Percentiles rank a stretch among this genome's conserved stretches.
Conservation (phyloP, 64 coral and sea anemone genomes). For the Montipora sp. region DNA sequence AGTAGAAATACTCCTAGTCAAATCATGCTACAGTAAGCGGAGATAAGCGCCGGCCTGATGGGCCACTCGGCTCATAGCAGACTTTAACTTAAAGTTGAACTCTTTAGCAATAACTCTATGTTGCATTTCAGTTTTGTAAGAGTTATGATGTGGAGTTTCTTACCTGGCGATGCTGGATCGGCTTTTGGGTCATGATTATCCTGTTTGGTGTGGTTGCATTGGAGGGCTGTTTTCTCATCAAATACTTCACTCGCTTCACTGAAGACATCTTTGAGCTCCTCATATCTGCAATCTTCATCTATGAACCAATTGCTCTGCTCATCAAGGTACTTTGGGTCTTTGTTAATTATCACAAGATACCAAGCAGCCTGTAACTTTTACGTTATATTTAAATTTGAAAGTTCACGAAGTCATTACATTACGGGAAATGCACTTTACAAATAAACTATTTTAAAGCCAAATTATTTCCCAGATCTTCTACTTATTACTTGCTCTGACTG, state of each 20-base stretch:
- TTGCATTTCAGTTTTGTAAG: constrained; percentile 78
- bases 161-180: constrained; percentile 85
- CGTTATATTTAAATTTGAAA: too few species aligned
- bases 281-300: constrained; percentile 90
- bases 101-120: neutral
- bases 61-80: too few species aligned
- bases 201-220: constrained; percentile 77
- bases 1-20: too few species aligned
- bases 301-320: constrained; percentile 73
- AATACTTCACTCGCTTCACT: constrained; percentile 86
- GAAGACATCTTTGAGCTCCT: constrained; percentile 89
- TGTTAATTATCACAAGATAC: neutral
- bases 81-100: too few species aligned
- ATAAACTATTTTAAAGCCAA: too few species aligned
- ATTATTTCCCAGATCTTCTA: too few species aligned
- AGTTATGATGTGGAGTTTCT: constrained; percentile 75
- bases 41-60: too few species aligned
- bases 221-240: constrained; percentile 86
- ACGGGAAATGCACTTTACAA: too few species aligned
- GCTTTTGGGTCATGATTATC: constrained; percentile 91
- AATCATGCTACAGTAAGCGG: too few species aligned
- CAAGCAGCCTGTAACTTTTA: too few species aligned
- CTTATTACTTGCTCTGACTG: too few species aligned
- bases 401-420: too few species aligned
- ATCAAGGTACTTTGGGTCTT: constrained; percentile 27